phyloP scores from a whole-genome alignment of 2,797 vertebrate species.

The Leucoraja ocellata region DNA sequence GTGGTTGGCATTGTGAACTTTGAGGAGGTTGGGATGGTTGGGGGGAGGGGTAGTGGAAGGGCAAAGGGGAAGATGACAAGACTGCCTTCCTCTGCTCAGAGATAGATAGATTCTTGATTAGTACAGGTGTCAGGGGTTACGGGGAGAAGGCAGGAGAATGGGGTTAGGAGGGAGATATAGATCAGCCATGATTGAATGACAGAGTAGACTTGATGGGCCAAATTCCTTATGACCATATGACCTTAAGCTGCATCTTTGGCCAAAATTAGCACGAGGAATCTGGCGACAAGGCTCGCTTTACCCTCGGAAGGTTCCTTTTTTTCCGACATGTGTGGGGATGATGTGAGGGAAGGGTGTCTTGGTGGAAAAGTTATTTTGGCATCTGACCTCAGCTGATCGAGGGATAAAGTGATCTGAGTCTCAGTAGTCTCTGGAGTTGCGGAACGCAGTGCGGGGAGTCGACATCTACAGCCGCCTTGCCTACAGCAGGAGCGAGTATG shows the following conservation, averaged over 20 bases:
- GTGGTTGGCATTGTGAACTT: no score
- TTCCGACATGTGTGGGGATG: neutral
- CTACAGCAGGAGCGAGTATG: neutral
- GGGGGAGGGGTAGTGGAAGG: neutral
- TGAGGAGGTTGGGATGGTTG: neutral
- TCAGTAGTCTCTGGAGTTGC: neutral
- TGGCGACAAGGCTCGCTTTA: neutral
- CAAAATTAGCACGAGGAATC: neutral
- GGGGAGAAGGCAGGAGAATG: no score
- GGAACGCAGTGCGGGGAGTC: neutral
- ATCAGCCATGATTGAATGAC: no score
- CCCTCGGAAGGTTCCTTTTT: neutral
- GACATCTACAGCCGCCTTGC: neutral
- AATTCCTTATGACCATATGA: no score
- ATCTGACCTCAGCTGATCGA: neutral
- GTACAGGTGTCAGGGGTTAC: no score
- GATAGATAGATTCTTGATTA: no score
- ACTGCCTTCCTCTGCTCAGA: neutral
- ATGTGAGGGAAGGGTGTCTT: neutral
- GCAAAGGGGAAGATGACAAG: neutral
- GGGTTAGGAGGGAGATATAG: no score
- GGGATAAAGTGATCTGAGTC: neutral
- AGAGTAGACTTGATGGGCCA: no score
- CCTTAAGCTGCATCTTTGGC: neutral
- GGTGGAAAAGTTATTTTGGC: slow-evolving; percentile 25